Conservation (phyloP, 2,797 vertebrate species). For the Enoplosus armatus region DNA sequence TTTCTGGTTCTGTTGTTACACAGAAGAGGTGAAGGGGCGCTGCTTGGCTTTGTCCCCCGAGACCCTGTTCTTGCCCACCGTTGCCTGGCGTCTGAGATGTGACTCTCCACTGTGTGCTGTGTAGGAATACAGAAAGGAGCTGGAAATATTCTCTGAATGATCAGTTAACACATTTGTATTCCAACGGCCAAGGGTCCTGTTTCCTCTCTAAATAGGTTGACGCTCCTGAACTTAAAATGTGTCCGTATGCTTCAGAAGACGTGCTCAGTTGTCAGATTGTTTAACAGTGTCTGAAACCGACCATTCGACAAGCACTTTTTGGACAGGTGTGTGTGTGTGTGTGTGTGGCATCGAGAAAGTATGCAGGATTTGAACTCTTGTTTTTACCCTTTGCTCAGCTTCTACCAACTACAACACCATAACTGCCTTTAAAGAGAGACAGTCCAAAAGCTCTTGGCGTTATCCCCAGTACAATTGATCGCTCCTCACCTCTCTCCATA, state of each 20-base stretch:
- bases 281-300: neutral
- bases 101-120: neutral
- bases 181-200: neutral
- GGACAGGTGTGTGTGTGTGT: too few relatives aligned
- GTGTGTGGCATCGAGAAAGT: neutral
- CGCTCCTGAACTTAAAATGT: neutral
- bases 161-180: neutral
- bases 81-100: neutral
- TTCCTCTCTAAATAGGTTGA: neutral
- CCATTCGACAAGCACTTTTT: neutral
- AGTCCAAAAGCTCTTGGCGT: neutral
- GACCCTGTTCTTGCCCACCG: neutral
- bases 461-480: neutral
- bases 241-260: neutral
- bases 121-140: neutral
- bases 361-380: neutral
- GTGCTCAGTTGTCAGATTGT: neutral
- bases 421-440: neutral
- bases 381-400: neutral
- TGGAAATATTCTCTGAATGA: slow-evolving; percentile 4
- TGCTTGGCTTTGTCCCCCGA: neutral
- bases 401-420: too few relatives aligned
- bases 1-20: slow-evolving; percentile 37
- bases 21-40: slow-evolving; percentile 38
- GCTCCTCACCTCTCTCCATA: neutral